phyloP scores from a whole-genome alignment of 2,888 invertebrate species.

The Neoitamus cyanurus region DNA sequence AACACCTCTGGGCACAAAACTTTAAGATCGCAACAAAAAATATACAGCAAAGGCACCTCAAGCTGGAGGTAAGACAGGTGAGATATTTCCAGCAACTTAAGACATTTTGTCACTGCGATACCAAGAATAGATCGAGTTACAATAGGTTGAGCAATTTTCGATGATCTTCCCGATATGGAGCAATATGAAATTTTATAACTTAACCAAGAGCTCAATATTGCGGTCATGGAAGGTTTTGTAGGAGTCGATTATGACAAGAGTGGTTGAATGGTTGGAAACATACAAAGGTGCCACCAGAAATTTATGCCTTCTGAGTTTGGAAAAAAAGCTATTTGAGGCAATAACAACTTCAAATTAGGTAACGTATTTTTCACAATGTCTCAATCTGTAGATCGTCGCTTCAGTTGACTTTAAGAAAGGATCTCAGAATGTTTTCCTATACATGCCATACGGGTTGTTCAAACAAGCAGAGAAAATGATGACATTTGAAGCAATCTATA shows the following conservation, averaged over 20 bases:
- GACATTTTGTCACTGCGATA: background rate
- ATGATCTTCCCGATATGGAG: slow-evolving; percentile 2
- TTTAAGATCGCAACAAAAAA: background rate
- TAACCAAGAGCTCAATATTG: background rate
- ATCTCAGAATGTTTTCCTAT: too few species aligned
- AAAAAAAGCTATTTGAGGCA: too few species aligned
- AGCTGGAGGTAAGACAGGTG: background rate
- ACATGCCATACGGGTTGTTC: too few species aligned
- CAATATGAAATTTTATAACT: slow-evolving; percentile 15
- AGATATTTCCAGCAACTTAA: background rate
- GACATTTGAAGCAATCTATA: too few species aligned
- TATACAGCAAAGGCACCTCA: background rate
- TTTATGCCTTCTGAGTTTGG: background rate
- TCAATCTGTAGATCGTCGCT: too few species aligned
- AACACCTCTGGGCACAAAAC: background rate
- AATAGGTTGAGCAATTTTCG: background rate
- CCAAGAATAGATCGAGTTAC: background rate
- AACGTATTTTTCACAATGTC: too few species aligned
- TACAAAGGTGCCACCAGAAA: background rate
- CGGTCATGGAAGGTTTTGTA: background rate
- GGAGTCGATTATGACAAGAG: background rate
- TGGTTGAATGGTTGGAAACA: background rate
- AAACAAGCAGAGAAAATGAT: too few species aligned
- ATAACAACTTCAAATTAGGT: too few species aligned
- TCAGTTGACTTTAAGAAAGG: too few species aligned